A percentile compares a stretch with the other conserved stretches of the same genome.
These are phyloP conservation scores for Drosophila kurseongensis DNA, from an alignment of 1,140 invertebrate genomes.

Conservation along the genomic window DNA sequence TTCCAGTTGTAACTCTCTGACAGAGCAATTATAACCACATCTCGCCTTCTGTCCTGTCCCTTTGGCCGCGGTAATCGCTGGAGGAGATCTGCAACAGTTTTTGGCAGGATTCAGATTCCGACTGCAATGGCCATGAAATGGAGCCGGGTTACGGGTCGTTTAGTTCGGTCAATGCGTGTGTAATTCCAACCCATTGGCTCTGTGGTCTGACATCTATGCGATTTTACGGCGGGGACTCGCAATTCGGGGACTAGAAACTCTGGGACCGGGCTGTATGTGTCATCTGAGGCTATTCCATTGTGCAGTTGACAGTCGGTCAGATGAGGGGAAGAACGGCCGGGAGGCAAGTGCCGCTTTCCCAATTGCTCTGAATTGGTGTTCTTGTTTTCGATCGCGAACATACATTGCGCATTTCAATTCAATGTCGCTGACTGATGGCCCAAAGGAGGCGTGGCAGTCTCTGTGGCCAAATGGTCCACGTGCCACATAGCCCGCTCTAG, in stretches of 20 bases:
- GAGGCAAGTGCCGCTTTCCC: constrained; percentile 18
- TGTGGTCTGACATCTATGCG: constrained; percentile 49
- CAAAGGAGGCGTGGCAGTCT: constrained; percentile 34
- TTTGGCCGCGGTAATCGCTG: constrained; percentile 35
- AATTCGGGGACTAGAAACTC: constrained; percentile 11
- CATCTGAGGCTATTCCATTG: constrained; percentile 70
- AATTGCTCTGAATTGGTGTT: constrained; percentile 56
- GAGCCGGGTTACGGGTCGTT: constrained; percentile 47
- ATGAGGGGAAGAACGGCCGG: constrained; percentile 45
- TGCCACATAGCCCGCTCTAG: constrained; percentile 14
- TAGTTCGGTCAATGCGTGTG: constrained; percentile 70
- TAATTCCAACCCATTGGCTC: constrained; percentile 60
- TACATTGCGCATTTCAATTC: constrained; percentile 66
- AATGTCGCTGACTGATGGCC: constrained; percentile 56
- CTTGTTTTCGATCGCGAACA: constrained; percentile 57
- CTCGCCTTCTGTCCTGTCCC: constrained; percentile 8
- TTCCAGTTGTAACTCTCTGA: constrained; percentile 40
- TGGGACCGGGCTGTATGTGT: constrained; percentile 30
- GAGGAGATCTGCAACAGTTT: constrained; percentile 44
- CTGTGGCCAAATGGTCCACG: constrained; percentile 44
- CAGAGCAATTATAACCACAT: constrained; percentile 56
- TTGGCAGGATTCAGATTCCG: constrained; percentile 34
- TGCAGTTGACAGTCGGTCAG: constrained; percentile 70
- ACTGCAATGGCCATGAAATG: constrained; percentile 44
- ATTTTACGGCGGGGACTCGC: constrained; percentile 31